Evolutionary conservation across 2,113 vertebrate species (phyloP), one percentile per base, ranked within the genome.

Genomic region (Trachemys scripta): DNA sequence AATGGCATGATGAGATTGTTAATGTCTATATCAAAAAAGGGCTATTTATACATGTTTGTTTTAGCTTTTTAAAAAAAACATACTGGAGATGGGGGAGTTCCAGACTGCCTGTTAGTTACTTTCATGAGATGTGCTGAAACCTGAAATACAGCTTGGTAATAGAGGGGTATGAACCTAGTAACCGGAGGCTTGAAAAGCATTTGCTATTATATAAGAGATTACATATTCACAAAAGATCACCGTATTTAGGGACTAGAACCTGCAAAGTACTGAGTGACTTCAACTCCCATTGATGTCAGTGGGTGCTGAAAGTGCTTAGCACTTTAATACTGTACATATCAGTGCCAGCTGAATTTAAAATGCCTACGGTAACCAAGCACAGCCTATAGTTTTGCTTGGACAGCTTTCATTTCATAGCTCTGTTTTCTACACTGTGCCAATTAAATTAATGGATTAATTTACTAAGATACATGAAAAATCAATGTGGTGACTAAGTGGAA

Each of bases 331-430:
- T 1, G 65, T 38, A 10, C 35, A 2, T 78, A 45, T 4, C 59
- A 1, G 12, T 80, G 5, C 17, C 92, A 57, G 25, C 91, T 72
- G 38, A 89, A 22, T 47, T 85, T 45, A 79, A 89, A 50, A 95
- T 29, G 87, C 2, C 42, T 49, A 59, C 2, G 13, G 47, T 80
- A 88, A 82, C 85, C 79, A 88, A 85, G 85, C 10, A 24, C 75
- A 12, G 42, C 10, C 53, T 92, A 85, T 35, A 86, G 91, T 80
- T 95, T 85, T 65, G 22, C 89, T 81, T 92, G 29, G 91, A 95
- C 19, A 54, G 35, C 17, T 38, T 9, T n/a, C 81, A 65, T 50
- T 92, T 95, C 5, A 69, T 42, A 78, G 45, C 51, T 45, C 56
- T 88, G 25, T 78, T 11, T 59, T 80, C 35, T 1, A 0, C 54